A percentile compares a stretch with the other conserved stretches of the same genome.
Evolutionary conservation across 2,797 vertebrate genomes (phyloP).

Genomic region (Zalophus californianus): DNA sequence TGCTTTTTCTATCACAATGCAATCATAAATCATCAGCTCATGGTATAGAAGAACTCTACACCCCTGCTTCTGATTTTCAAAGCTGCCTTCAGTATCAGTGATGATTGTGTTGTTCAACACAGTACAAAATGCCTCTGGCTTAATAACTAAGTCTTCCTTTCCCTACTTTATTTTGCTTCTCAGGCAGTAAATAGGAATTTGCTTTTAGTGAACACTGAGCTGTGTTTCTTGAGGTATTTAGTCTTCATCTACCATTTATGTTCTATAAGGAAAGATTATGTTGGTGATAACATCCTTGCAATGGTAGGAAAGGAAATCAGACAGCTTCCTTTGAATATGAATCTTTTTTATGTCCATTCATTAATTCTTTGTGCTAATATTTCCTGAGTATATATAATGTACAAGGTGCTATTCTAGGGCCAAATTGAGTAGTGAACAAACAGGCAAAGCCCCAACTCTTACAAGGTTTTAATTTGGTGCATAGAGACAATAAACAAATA

Average conservation of each 20-base stretch:
- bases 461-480: not conserved
- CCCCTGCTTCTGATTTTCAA: not conserved
- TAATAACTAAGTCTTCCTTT: not conserved
- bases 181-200: not conserved
- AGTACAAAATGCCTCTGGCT: not conserved
- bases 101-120: not conserved
- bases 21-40: not conserved
- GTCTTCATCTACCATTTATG: not conserved
- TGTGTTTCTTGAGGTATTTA: not conserved
- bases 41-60: not conserved
- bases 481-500: not conserved
- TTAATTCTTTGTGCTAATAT: not conserved
- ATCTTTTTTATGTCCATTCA: not conserved
- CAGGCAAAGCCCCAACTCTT: not conserved
- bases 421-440: not conserved
- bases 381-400: not conserved
- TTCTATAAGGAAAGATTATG: slow-evolving; percentile 33
- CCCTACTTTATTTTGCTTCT: not conserved
- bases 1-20: not conserved
- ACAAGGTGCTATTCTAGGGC: not conserved
- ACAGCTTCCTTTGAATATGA: not conserved
- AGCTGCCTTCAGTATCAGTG: not conserved
- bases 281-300: not conserved
- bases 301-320: not conserved
- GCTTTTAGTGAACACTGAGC: not conserved